phyloP scores from a whole-genome alignment of 2,797 vertebrate species.

The Enteromius mattozi region DNA sequence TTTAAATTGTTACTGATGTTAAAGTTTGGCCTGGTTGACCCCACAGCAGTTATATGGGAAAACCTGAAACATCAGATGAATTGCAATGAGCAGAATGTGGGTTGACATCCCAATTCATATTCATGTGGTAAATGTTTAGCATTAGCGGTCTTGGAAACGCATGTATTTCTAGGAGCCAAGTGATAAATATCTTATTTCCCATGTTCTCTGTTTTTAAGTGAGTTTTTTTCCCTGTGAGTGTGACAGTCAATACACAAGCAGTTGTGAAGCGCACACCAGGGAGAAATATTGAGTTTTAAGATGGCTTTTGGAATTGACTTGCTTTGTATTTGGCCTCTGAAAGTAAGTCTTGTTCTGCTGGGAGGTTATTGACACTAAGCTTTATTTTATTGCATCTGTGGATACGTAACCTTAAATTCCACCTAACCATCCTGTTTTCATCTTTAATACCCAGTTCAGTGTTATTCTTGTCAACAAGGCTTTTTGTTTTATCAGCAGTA shows the following conservation, averaged over 20 bases:
- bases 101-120: background rate
- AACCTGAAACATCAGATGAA: background rate
- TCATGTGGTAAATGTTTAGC: background rate
- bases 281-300: constrained; percentile 52
- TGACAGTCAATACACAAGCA: constrained; percentile 41
- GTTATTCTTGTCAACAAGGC: background rate
- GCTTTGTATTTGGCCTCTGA: constrained; percentile 30
- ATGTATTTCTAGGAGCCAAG: constrained; percentile 10
- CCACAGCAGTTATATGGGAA: background rate
- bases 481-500: background rate
- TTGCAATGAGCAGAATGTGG: background rate
- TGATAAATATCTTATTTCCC: constrained; percentile 19
- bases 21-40: background rate
- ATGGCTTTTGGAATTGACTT: constrained; percentile 40
- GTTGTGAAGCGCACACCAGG: constrained; percentile 40
- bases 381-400: constrained; percentile 48
- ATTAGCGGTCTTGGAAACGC: background rate
- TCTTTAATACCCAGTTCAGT: background rate
- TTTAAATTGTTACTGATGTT: background rate
- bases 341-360: constrained; percentile 37
- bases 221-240: constrained; percentile 30
- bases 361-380: constrained; percentile 52
- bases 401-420: constrained; percentile 35
- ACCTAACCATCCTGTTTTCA: constrained; percentile 9
- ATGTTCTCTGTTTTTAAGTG: constrained; percentile 16